Evolutionary conservation across 2,888 invertebrate species (phyloP).

Genomic region (Deilephila elpenor): DNA sequence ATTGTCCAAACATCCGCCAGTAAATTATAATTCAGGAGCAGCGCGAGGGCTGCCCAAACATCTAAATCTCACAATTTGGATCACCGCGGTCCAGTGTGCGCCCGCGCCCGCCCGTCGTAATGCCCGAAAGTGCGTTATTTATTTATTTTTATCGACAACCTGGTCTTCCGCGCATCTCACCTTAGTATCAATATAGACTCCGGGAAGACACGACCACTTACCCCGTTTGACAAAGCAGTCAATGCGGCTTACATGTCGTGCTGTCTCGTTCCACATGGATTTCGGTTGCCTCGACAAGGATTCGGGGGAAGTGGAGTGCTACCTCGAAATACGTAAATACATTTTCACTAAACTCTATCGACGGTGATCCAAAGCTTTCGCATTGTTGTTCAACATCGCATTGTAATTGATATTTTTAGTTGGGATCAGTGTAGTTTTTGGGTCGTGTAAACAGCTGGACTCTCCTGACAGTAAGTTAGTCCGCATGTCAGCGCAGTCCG

Average conservation of each 20-base stretch:
- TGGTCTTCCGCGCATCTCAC: constrained; percentile 65
- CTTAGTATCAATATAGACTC: constrained; percentile 77
- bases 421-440: constrained; percentile 78
- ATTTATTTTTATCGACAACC: constrained; percentile 74
- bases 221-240: constrained; percentile 59
- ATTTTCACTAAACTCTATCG: constrained; percentile 71
- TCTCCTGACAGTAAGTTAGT: constrained; percentile 76
- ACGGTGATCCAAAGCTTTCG: constrained; percentile 69
- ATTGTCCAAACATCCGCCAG: constrained; percentile 76
- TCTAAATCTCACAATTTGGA: constrained; percentile 72
- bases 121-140: constrained; percentile 81
- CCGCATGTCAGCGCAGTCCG: constrained; percentile 74
- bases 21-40: constrained; percentile 57
- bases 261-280: constrained; percentile 79
- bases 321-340: constrained; percentile 88
- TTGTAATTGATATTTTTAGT: constrained; percentile 84
- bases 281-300: constrained; percentile 87
- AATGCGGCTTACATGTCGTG: constrained; percentile 65
- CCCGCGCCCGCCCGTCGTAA: constrained; percentile 68
- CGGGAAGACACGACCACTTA: constrained; percentile 73
- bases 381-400: constrained; percentile 76
- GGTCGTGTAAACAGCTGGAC: constrained; percentile 81
- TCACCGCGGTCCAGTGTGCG: constrained; percentile 66
- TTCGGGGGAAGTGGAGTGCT: constrained; percentile 88
- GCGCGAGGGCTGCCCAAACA: constrained; percentile 59